These are phyloP conservation scores for Heterodera carotae DNA, from an alignment of 1,140 invertebrate genomes.

Conservation along the genomic window DNA sequence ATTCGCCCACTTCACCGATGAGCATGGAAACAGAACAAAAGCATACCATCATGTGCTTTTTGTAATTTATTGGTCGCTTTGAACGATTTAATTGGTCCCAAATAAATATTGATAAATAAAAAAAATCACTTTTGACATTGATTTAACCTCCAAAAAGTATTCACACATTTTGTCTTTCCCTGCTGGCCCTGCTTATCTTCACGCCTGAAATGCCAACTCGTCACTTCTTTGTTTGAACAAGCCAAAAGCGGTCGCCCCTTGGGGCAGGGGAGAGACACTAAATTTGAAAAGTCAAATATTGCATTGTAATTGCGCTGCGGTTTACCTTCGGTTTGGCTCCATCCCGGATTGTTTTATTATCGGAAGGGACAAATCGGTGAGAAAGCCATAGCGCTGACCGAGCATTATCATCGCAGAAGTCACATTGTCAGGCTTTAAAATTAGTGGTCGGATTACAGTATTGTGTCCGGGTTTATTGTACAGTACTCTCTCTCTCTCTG, in stretches of 20 bases:
- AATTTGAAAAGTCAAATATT: neutral
- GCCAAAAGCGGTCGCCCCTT: neutral
- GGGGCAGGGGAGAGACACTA: neutral
- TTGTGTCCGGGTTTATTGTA: no score
- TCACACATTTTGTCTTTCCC: neutral
- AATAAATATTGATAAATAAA: neutral
- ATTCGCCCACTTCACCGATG: constrained; percentile 9
- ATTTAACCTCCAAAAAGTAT: no score
- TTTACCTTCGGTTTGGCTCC: neutral
- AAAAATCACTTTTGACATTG: neutral
- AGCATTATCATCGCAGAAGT: constrained; percentile 63
- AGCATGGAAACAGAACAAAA: neutral
- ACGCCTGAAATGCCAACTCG: neutral
- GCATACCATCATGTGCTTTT: neutral
- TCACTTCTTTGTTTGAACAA: neutral
- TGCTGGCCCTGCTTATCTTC: no score
- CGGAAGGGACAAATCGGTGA: constrained; percentile 61
- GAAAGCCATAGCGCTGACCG: constrained; percentile 63
- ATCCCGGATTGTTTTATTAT: neutral
- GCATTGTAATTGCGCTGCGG: neutral
- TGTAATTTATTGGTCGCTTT: neutral
- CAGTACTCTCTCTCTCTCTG: no score
- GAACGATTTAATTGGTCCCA: neutral
- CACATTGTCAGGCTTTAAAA: constrained; percentile 62
- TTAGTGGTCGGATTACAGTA: no score